Evolutionary conservation across 35 echinoderm and acorn worm species (phyloP).

Genomic region (Ptychodera flava): DNA sequence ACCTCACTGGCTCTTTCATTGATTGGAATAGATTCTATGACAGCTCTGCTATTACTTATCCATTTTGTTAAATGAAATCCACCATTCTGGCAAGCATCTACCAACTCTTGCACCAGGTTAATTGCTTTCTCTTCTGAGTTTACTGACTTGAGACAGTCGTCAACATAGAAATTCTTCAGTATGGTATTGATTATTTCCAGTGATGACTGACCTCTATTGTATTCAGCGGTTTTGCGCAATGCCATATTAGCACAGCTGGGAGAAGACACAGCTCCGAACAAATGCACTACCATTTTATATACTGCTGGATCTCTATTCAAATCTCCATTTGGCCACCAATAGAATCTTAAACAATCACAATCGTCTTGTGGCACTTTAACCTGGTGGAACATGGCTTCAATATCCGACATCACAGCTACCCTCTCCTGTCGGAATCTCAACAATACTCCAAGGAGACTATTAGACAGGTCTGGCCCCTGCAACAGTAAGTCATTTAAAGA

Average conservation of each 20-base stretch:
- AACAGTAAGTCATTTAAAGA: constrained; percentile 50
- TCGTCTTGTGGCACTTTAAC: constrained; percentile 15
- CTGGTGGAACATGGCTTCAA: constrained; percentile 30
- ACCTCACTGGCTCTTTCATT: constrained; percentile 53
- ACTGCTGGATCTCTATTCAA: neutral
- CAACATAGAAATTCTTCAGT: constrained; percentile 53
- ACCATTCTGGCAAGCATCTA: constrained; percentile 15
- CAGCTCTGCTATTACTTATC: constrained; percentile 50
- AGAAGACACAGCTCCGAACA: constrained; percentile 25
- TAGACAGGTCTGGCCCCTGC: constrained; percentile 59
- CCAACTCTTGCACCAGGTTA: constrained; percentile 37
- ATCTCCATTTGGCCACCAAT: constrained; percentile 10
- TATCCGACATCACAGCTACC: constrained; percentile 23
- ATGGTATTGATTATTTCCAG: constrained; percentile 18
- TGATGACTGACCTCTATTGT: neutral
- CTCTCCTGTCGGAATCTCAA: constrained; percentile 12
- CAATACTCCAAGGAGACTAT: constrained; percentile 28
- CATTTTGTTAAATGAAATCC: constrained; percentile 63
- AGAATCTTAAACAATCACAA: constrained; percentile 9
- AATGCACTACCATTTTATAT: constrained; percentile 35
- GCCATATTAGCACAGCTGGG: constrained; percentile 28
- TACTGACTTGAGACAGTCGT: constrained; percentile 65
- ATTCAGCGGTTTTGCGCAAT: constrained; percentile 6
- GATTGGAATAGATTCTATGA: constrained; percentile 43
- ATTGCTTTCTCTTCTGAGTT: constrained; percentile 32